These are phyloP conservation scores for Flexamia atlantica DNA, from an alignment of 2,888 invertebrate species.

Conservation along the genomic window DNA sequence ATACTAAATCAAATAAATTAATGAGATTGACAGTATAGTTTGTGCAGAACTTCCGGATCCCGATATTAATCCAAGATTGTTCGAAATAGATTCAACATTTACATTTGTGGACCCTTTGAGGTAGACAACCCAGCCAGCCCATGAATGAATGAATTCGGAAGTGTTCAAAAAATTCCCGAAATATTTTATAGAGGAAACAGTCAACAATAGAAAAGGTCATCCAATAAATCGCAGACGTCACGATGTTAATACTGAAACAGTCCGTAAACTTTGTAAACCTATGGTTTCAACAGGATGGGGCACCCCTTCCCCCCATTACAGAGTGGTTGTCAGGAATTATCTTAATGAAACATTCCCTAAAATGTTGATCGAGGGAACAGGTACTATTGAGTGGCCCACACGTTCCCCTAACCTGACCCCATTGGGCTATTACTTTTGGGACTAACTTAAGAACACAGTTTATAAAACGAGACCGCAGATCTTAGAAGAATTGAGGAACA, in stretches of 20 bases:
- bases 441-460: no score
- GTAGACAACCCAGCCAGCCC: not conserved
- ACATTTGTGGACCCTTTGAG: not conserved
- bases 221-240: not conserved
- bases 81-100: not conserved
- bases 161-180: not conserved
- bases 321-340: no score
- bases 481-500: no score
- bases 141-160: not conserved
- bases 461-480: no score
- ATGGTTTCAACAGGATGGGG: no score
- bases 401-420: no score
- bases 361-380: no score
- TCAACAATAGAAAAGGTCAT: not conserved
- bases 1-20: not conserved
- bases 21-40: not conserved
- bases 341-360: no score
- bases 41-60: not conserved
- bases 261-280: not conserved
- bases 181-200: not conserved
- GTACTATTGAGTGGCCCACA: no score
- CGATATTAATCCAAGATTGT: not conserved
- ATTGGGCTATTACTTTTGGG: no score
- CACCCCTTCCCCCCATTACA: no score
- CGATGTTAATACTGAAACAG: not conserved